These are phyloP conservation scores for Neocrepidodera transversa DNA, from an alignment of 2,888 invertebrate genomes.

Conservation along the genomic window DNA sequence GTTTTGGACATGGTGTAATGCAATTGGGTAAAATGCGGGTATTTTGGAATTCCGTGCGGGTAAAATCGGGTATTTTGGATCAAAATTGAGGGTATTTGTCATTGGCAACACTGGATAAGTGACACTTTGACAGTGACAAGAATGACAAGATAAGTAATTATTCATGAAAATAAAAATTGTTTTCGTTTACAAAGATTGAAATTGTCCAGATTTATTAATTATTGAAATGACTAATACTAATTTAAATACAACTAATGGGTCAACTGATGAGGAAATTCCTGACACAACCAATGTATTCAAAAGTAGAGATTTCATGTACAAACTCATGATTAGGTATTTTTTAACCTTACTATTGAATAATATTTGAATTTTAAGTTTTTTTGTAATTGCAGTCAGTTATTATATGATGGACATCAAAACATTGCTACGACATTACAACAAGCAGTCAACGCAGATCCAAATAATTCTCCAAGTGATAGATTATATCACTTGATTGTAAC, in stretches of 20 bases:
- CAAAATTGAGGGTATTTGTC: no score
- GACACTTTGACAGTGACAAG: no score
- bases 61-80: no score
- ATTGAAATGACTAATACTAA: conserved; percentile 22
- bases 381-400: conserved; percentile 84
- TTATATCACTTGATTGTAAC: conserved; percentile 85
- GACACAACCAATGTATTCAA: conserved; percentile 83
- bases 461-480: conserved; percentile 95
- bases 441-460: conserved; percentile 88
- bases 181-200: no score
- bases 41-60: no score
- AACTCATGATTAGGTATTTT: conserved; percentile 87
- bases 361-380: no score
- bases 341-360: neutral
- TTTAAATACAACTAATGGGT: conserved; percentile 27
- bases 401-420: conserved; percentile 96
- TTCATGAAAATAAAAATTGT: no score
- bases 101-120: no score
- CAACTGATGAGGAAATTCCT: conserved; percentile 62
- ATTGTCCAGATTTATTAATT: no score
- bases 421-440: conserved; percentile 86
- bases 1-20: no score
- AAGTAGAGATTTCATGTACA: conserved; percentile 86
- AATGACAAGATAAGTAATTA: no score
- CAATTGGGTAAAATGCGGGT: no score